Percentiles rank a stretch among this genome's conserved stretches.
Conservation (phyloP, 2,113 vertebrate species). For the Myrmecobius fasciatus region DNA sequence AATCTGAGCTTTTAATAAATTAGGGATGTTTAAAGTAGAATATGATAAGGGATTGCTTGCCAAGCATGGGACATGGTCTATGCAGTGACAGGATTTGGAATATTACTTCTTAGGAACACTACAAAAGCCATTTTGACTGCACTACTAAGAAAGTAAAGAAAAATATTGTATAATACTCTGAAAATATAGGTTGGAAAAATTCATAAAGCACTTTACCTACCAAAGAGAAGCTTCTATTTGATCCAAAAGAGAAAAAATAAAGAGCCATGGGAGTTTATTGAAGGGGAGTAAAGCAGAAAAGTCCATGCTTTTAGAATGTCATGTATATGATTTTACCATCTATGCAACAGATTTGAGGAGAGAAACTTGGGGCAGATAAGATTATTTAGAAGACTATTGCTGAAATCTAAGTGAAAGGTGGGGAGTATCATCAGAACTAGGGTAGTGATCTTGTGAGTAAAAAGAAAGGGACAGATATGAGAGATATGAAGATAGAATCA, state of each 20-base stretch:
- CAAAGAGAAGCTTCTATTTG: not conserved
- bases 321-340: not conserved
- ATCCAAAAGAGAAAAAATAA: not conserved
- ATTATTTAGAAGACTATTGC: not conserved
- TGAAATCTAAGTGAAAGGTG: not conserved
- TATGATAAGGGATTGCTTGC: not conserved
- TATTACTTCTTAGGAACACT: not conserved
- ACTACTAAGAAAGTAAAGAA: not conserved
- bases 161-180: not conserved
- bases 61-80: not conserved
- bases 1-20: not conserved
- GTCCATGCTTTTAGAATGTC: not conserved
- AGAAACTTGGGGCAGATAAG: not conserved
- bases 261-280: not conserved
- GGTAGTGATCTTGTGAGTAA: not conserved
- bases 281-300: not conserved
- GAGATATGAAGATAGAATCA: not conserved
- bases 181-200: not conserved
- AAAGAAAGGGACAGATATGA: not conserved
- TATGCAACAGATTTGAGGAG: not conserved
- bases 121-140: not conserved
- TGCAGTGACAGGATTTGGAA: not conserved
- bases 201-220: not conserved
- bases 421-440: not conserved
- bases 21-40: not conserved